These are phyloP conservation scores for Holacanthella duospinosa DNA, from an alignment of 2,888 invertebrate genomes.

Conservation along the genomic window DNA sequence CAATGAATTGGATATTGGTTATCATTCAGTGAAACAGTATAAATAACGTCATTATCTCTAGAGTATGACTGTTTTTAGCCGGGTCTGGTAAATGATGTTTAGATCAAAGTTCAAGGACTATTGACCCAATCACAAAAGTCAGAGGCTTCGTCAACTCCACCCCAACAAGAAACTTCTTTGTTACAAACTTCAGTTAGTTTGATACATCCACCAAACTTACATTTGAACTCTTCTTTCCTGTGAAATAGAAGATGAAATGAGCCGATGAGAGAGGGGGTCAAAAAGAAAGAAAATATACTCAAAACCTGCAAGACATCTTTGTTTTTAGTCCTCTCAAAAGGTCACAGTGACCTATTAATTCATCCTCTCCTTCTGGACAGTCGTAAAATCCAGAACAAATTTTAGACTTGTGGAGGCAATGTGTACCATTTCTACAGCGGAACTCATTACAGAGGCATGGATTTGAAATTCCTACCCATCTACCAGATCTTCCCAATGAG, in stretches of 20 bases:
- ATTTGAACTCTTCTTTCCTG: conserved; percentile 28
- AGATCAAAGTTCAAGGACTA: too few species aligned
- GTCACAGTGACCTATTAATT: too few species aligned
- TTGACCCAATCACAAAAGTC: conserved; percentile 34
- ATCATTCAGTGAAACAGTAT: too few species aligned
- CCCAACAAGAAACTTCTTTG: conserved; percentile 32
- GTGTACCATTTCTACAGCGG: conserved; percentile 22
- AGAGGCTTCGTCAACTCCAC: conserved; percentile 31
- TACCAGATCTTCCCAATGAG: neutral
- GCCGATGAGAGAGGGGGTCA: neutral
- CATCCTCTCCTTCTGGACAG: conserved; percentile 28
- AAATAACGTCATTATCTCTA: too few species aligned
- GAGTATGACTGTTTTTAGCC: too few species aligned
- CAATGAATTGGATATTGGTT: too few species aligned
- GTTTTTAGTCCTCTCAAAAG: neutral
- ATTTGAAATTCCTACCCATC: conserved; percentile 7
- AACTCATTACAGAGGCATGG: conserved; percentile 34
- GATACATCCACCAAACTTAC: conserved; percentile 35
- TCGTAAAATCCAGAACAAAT: conserved; percentile 31
- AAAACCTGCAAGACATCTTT: neutral
- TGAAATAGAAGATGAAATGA: neutral
- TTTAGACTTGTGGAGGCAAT: conserved; percentile 24
- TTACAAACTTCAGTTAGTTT: conserved; percentile 29
- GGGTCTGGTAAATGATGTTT: too few species aligned
- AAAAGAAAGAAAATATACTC: neutral